Percentiles rank a stretch among this genome's conserved stretches.
phyloP scores from a whole-genome alignment of 2,113 vertebrate genomes.

The Catagonus wagneri region DNA sequence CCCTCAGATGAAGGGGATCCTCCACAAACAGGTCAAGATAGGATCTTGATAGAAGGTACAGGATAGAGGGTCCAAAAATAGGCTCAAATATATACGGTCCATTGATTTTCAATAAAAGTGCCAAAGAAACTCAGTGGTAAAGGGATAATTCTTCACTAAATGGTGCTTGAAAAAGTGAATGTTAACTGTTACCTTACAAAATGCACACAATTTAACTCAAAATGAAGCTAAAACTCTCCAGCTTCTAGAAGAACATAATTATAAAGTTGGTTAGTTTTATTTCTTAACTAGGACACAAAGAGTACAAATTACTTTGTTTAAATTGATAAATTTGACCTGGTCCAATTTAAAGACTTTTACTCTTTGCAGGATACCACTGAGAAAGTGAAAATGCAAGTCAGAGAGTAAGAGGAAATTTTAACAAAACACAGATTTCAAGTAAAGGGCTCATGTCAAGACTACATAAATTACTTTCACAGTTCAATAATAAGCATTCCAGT shows the following conservation, averaged over 20 bases:
- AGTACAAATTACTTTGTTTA: background rate
- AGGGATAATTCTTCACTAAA: background rate
- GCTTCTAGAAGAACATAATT: background rate
- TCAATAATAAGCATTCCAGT: background rate
- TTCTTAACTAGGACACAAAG: background rate
- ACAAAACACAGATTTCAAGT: accelerated
- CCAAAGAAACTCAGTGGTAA: background rate
- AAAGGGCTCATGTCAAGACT: background rate
- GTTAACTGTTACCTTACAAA: background rate
- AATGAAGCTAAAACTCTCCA: background rate
- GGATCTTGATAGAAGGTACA: too few species aligned
- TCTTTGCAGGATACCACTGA: background rate
- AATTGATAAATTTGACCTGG: background rate
- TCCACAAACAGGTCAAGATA: background rate
- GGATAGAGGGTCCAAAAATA: background rate
- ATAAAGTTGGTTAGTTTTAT: background rate
- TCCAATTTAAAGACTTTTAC: background rate
- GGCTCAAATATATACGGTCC: accelerated
- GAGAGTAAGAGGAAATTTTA: background rate
- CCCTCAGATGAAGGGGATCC: too few species aligned
- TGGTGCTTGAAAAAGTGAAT: background rate
- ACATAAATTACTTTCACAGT: background rate
- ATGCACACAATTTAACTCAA: background rate
- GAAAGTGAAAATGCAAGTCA: background rate
- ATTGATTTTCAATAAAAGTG: background rate